phyloP scores from a whole-genome alignment of 2,113 vertebrate species.

The Pimephales promelas region DNA sequence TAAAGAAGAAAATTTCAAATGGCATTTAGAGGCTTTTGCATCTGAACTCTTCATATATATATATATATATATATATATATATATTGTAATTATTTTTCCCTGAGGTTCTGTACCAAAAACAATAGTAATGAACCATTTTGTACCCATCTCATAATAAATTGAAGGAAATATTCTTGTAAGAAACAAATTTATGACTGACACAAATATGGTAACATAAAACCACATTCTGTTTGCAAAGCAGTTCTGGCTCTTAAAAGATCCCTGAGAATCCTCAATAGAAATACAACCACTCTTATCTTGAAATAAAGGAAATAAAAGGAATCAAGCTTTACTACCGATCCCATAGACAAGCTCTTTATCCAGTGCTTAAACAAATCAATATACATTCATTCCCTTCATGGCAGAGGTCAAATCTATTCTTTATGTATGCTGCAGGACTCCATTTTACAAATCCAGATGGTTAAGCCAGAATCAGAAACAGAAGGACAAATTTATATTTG shows the following conservation, averaged over 20 bases:
- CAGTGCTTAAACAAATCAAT: constrained; percentile 53
- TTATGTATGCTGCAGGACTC: constrained; percentile 49
- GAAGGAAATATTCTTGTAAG: no score
- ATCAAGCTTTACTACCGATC: constrained; percentile 10
- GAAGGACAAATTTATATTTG: background rate
- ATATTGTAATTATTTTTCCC: no score
- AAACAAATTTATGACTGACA: background rate
- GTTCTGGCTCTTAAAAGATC: background rate
- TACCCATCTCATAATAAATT: background rate
- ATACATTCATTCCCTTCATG: constrained; percentile 50
- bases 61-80: no score
- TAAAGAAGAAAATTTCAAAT: no score
- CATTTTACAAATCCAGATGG: constrained; percentile 69
- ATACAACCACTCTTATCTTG: constrained; percentile 30
- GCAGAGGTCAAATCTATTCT: constrained; percentile 51
- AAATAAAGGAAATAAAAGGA: constrained; percentile 32
- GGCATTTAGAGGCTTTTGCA: no score
- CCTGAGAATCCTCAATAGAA: background rate
- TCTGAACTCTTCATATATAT: no score
- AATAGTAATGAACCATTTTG: background rate
- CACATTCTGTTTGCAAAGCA: background rate
- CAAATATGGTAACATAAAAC: background rate
- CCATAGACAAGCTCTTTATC: constrained; percentile 50
- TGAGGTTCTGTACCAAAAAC: background rate
- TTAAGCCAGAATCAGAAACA: constrained; percentile 71